phyloP scores from a whole-genome alignment of 2,888 invertebrate species.

The Arge pagana region DNA sequence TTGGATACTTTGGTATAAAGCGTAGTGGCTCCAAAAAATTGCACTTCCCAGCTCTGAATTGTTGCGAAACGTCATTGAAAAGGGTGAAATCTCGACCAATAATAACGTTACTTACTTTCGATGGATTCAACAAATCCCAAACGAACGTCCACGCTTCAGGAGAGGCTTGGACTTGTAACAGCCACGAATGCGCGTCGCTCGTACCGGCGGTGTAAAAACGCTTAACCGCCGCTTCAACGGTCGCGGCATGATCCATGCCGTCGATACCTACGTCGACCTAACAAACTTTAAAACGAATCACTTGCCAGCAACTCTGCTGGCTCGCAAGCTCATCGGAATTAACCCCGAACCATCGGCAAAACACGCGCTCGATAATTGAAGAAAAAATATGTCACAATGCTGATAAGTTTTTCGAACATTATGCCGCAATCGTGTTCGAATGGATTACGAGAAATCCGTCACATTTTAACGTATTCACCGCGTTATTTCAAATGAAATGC shows the following conservation, averaged over 20 bases:
- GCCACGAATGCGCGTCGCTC: constrained; percentile 82
- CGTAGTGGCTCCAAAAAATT: constrained; percentile 92
- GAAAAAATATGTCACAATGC: no score
- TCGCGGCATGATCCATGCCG: constrained; percentile 52
- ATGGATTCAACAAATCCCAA: constrained; percentile 84
- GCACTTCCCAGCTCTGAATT: constrained; percentile 81
- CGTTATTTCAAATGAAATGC: no score
- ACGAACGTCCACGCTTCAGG: constrained; percentile 91
- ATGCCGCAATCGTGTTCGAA: no score
- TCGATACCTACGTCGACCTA: no score
- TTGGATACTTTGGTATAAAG: constrained; percentile 86
- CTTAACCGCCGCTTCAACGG: constrained; percentile 58
- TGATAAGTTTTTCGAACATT: no score
- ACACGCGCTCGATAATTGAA: no score
- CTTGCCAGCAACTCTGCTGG: no score
- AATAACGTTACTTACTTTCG: constrained; percentile 66
- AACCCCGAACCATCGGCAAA: no score
- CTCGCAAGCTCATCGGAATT: no score
- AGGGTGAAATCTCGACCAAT: constrained; percentile 22
- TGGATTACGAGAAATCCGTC: no score
- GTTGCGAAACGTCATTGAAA: constrained; percentile 20
- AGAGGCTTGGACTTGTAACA: constrained; percentile 82
- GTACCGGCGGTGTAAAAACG: constrained; percentile 68
- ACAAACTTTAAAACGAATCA: no score
- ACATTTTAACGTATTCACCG: no score